phyloP scores from a whole-genome alignment of 2,113 vertebrate species.

The Spheniscus mendiculus region DNA sequence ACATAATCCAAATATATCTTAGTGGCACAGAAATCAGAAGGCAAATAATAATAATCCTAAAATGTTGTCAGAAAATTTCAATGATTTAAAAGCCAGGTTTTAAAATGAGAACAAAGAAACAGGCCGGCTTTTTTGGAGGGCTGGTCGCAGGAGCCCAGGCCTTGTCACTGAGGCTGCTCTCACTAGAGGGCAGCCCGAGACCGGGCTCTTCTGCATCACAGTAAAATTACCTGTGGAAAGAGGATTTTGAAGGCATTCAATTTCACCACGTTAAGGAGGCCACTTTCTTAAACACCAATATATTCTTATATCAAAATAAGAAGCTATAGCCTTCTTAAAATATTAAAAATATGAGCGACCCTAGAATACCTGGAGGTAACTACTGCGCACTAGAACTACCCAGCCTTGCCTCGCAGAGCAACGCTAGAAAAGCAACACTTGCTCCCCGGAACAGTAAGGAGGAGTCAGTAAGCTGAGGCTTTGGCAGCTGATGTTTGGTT shows the following conservation, averaged over 20 bases:
- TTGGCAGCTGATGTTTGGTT: neutral
- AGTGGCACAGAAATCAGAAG: neutral
- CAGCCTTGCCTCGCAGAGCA: neutral
- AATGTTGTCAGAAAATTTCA: neutral
- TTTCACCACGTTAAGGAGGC: neutral
- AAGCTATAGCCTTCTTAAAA: neutral
- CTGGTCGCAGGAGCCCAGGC: neutral
- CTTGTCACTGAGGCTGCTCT: neutral
- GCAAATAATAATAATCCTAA: neutral
- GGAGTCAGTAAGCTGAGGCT: neutral
- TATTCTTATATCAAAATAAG: neutral
- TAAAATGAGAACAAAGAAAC: neutral
- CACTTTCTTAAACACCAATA: neutral
- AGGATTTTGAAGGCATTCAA: neutral
- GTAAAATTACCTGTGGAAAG: neutral
- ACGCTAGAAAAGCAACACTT: rapidly evolving
- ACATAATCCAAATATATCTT: neutral
- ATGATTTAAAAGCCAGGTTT: neutral
- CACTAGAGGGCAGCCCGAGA: slow-evolving; percentile 60
- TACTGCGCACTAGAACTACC: neutral
- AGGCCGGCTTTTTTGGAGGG: neutral
- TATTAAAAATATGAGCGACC: neutral
- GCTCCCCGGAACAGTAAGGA: neutral
- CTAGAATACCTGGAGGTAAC: neutral
- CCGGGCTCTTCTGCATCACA: neutral